A percentile compares a stretch with the other conserved stretches of the same genome.
Evolutionary conservation across 2,797 vertebrate genomes (phyloP).

Genomic region (Alauda arvensis): DNA sequence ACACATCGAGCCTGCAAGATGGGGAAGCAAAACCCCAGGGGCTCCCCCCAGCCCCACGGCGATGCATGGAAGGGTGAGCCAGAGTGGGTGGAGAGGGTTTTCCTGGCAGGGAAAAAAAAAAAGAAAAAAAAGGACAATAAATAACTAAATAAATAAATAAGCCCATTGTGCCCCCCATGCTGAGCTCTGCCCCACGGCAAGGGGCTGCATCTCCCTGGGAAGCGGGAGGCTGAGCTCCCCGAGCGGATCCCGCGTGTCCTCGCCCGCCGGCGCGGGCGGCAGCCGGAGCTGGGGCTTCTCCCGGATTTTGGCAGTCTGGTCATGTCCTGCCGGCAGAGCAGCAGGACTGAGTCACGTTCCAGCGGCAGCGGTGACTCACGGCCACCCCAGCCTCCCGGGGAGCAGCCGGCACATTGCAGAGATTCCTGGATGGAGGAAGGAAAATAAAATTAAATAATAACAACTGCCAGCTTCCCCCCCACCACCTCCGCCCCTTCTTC

Average conservation of each 20-base stretch:
- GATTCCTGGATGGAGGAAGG: constrained; percentile 56
- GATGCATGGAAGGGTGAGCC: fast-evolving
- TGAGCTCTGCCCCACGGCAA: not conserved
- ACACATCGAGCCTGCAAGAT: not conserved
- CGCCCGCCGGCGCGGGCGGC: not conserved
- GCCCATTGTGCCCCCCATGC: not conserved
- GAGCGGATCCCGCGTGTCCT: not conserved
- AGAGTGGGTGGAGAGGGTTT: not conserved
- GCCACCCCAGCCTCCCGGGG: constrained; percentile 17
- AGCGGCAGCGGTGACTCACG: constrained; percentile 54
- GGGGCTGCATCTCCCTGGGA: not conserved
- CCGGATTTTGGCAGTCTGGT: constrained; percentile 14
- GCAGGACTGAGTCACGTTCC: constrained; percentile 48
- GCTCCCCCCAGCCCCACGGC: not conserved
- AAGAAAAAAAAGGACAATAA: fast-evolving
- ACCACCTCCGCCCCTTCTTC: not conserved
- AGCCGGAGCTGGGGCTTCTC: not conserved
- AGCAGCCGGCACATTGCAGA: constrained; percentile 43
- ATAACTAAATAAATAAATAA: not conserved
- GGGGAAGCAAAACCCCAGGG: not conserved
- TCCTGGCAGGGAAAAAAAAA: fast-evolving
- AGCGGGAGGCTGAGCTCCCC: not conserved
- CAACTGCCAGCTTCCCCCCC: not conserved
- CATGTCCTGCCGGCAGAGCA: constrained; percentile 40
- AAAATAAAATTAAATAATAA: constrained; percentile 22